Conservation (phyloP, 1,140 invertebrate species). For the Drosophila persimilis region DNA sequence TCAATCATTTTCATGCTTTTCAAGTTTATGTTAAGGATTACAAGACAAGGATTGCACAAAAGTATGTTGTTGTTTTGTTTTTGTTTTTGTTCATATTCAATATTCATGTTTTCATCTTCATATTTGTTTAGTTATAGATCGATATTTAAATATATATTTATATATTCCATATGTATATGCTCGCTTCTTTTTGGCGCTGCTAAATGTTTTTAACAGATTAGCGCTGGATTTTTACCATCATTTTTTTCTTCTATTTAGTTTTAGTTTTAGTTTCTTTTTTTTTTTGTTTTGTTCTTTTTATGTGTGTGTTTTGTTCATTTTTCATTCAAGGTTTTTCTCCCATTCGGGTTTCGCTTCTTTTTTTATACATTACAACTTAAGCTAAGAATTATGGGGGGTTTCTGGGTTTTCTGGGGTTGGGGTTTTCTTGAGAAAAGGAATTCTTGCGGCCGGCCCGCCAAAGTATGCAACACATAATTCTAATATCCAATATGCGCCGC, state of each 20-base stretch:
- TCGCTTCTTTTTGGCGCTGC: slow-evolving; percentile 66
- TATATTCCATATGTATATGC: slow-evolving; percentile 48
- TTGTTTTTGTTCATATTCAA: slow-evolving; percentile 33
- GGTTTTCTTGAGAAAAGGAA: slow-evolving; percentile 29
- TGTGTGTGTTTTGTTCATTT: background rate
- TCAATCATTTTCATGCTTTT: slow-evolving; percentile 1
- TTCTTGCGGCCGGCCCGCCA: slow-evolving; percentile 39
- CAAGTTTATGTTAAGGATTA: slow-evolving; percentile 16
- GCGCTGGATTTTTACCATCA: slow-evolving; percentile 32
- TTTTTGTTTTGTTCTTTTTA: background rate
- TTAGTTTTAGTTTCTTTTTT: slow-evolving; percentile 7
- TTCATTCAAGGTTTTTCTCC: slow-evolving; percentile 7
- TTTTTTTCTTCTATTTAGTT: slow-evolving; percentile 12
- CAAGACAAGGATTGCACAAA: slow-evolving; percentile 12
- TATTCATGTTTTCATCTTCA: slow-evolving; percentile 27
- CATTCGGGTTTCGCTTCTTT: slow-evolving; percentile 1
- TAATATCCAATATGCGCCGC: slow-evolving; percentile 46
- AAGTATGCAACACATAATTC: slow-evolving; percentile 50
- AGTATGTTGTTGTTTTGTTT: slow-evolving; percentile 25
- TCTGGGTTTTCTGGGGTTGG: background rate
- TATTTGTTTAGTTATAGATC: slow-evolving; percentile 21
- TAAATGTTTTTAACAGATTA: slow-evolving; percentile 71
- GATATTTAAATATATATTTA: slow-evolving; percentile 14
- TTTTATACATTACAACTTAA: slow-evolving; percentile 51
- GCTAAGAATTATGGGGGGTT: slow-evolving; percentile 30